Conservation (phyloP, 1,140 invertebrate species). For the Acromyrmex echinatior region DNA sequence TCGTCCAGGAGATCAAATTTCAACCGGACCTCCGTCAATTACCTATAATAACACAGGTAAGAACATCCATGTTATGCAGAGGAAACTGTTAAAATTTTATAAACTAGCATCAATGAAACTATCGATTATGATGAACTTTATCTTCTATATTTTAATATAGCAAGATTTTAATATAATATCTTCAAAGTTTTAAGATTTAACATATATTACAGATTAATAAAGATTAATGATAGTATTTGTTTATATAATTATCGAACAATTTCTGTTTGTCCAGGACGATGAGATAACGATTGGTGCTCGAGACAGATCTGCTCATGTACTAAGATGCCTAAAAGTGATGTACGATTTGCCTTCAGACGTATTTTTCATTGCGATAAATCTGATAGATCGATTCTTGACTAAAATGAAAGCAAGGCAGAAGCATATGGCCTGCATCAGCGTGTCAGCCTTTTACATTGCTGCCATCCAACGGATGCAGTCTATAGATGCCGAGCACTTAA, state of each 20-base stretch:
- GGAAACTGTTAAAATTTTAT: neutral
- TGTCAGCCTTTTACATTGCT: conserved; percentile 90
- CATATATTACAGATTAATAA: neutral
- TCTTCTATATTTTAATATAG: neutral
- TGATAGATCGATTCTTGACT: conserved; percentile 92
- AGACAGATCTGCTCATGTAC: conserved; percentile 92
- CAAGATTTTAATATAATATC: neutral
- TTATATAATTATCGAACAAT: neutral
- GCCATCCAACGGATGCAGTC: conserved; percentile 84
- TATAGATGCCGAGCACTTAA: conserved; percentile 84
- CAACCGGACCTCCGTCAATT: conserved; percentile 89
- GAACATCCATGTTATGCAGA: neutral
- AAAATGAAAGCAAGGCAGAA: conserved; percentile 91
- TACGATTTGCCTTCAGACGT: conserved; percentile 93
- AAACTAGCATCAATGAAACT: neutral
- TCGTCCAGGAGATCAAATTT: conserved; percentile 90
- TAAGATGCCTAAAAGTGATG: conserved; percentile 94
- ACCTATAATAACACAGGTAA: conserved; percentile 81
- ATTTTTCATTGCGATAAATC: conserved; percentile 91
- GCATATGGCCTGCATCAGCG: conserved; percentile 91
- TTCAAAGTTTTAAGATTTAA: conserved; percentile 8
- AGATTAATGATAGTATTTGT: neutral
- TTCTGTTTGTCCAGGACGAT: conserved; percentile 84
- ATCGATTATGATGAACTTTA: neutral
- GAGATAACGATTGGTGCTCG: conserved; percentile 91